Conservation (phyloP, 2,888 invertebrate genomes). For the Hypselothyrea guttata region DNA sequence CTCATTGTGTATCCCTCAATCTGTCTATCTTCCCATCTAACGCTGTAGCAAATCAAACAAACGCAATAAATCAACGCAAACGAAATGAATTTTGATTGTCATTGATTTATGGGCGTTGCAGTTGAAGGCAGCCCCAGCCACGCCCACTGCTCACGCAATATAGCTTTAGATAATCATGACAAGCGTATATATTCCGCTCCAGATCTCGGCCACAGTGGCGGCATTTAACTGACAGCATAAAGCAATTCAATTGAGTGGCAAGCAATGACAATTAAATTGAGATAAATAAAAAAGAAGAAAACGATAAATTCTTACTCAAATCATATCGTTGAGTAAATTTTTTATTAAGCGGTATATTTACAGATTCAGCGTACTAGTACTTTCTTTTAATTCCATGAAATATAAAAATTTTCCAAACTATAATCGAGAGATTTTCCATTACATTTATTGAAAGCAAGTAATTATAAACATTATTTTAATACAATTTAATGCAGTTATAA, state of each 20-base stretch:
- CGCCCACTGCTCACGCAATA: conserved; percentile 52
- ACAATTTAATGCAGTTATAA: too few relatives aligned
- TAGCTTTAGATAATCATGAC: conserved; percentile 64
- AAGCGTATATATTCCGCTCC: conserved; percentile 12
- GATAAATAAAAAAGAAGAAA: too few relatives aligned
- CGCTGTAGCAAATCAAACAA: conserved; percentile 62
- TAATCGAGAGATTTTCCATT: too few relatives aligned
- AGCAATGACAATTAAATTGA: conserved; percentile 5
- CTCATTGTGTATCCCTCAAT: conserved; percentile 6
- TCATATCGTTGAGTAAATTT: too few relatives aligned
- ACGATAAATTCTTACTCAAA: too few relatives aligned
- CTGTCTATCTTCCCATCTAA: conserved; percentile 19
- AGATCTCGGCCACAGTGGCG: neutral
- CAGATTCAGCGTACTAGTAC: too few relatives aligned
- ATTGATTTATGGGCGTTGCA: conserved; percentile 73
- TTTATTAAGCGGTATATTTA: too few relatives aligned
- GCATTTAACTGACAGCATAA: neutral
- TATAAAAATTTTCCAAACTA: too few relatives aligned
- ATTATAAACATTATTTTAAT: too few relatives aligned
- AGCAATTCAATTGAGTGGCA: conserved; percentile 29
- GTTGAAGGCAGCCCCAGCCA: conserved; percentile 36
- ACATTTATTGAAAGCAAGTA: too few relatives aligned
- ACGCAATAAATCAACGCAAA: conserved; percentile 72
- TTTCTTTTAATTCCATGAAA: too few relatives aligned
- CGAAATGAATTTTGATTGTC: conserved; percentile 77